Percentiles rank a stretch among this genome's conserved stretches.
Evolutionary conservation across 2,797 vertebrate species (phyloP).

Genomic region (Arnoldichthys spilopterus): DNA sequence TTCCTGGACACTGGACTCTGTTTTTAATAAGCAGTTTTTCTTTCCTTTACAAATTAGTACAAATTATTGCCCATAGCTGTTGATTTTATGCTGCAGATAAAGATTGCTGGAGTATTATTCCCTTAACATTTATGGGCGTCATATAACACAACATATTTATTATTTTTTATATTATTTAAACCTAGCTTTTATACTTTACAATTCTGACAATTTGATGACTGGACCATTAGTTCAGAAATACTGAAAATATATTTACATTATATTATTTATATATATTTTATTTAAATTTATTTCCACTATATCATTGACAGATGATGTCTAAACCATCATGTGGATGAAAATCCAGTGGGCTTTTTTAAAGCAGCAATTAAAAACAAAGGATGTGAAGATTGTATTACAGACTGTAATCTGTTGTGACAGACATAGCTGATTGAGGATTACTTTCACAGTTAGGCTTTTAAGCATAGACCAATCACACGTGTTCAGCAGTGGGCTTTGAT

Average conservation of each 20-base stretch:
- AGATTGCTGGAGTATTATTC: not conserved
- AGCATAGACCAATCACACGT: not conserved
- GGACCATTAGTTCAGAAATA: no score
- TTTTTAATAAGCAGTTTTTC: not conserved
- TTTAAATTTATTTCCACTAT: not conserved
- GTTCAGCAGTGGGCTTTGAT: not conserved
- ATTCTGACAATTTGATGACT: no score
- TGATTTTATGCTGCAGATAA: not conserved
- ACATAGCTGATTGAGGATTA: not conserved
- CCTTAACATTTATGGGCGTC: not conserved
- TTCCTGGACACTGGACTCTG: not conserved
- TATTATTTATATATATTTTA: no score
- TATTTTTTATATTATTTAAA: no score
- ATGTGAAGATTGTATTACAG: not conserved
- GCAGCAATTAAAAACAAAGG: not conserved
- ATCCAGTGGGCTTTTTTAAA: slow-evolving; percentile 1
- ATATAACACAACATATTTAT: no score
- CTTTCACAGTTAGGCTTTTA: not conserved
- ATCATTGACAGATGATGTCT: not conserved
- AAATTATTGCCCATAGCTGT: not conserved
- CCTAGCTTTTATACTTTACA: no score
- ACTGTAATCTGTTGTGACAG: not conserved
- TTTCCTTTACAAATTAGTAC: not conserved
- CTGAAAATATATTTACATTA: no score
- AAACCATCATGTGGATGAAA: not conserved